Evolutionary conservation across 2,113 vertebrate species (phyloP).

Genomic region (Formicarius rufipectus): DNA sequence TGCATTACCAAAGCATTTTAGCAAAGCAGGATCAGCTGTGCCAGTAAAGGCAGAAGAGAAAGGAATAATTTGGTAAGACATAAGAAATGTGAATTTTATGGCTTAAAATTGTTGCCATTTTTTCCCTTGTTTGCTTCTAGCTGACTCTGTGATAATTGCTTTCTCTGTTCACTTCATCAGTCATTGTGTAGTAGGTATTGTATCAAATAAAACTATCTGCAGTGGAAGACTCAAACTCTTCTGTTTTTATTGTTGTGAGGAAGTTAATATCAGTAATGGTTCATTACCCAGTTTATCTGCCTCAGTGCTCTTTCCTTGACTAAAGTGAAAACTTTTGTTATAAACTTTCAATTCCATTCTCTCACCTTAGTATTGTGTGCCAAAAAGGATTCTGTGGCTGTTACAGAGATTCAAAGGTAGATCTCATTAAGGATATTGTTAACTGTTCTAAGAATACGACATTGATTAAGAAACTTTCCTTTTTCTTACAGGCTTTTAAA

Average conservation of each 20-base stretch:
- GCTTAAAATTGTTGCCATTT: not conserved
- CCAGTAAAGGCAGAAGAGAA: not conserved
- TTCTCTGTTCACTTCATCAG: slow-evolving; percentile 30
- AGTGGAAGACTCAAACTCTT: not conserved
- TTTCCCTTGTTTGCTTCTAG: not conserved
- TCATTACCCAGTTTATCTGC: slow-evolving; percentile 35
- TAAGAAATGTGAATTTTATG: slow-evolving; percentile 27
- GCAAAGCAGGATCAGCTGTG: not conserved
- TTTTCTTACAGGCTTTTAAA: slow-evolving; percentile 15
- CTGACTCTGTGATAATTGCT: slow-evolving; percentile 31
- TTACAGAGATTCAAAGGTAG: slow-evolving; percentile 9
- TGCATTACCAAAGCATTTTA: not conserved
- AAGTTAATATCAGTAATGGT: slow-evolving; percentile 40
- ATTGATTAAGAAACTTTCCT: slow-evolving; percentile 2
- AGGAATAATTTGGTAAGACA: not conserved
- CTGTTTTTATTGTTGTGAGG: slow-evolving; percentile 36
- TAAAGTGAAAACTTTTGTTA: slow-evolving; percentile 36
- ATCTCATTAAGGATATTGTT: slow-evolving; percentile 30
- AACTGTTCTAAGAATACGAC: not conserved
- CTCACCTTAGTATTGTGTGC: not conserved
- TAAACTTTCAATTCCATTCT: slow-evolving; percentile 33
- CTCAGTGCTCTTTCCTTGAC: not conserved
- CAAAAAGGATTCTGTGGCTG: not conserved
- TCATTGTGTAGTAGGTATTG: not conserved
- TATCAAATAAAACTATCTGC: slow-evolving; percentile 32